phyloP scores from a whole-genome alignment of 2,113 vertebrate species.

The Polypterus bichir region DNA sequence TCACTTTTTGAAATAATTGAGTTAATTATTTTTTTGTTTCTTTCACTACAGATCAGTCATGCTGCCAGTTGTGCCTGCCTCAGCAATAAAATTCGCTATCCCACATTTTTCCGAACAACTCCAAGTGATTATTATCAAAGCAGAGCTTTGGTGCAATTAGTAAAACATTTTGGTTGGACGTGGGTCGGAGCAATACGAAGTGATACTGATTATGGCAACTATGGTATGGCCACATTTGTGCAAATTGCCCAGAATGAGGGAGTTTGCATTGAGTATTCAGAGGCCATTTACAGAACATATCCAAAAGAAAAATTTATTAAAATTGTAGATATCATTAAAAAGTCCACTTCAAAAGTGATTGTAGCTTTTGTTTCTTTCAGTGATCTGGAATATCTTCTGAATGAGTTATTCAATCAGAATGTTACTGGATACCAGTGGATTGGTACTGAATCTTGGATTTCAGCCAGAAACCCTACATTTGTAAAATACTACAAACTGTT shows the following conservation, averaged over 20 bases:
- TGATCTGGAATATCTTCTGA: neutral
- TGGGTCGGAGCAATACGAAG: constrained; percentile 53
- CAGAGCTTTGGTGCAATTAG: constrained; percentile 49
- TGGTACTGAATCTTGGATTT: constrained; percentile 2
- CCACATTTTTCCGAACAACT: constrained; percentile 53
- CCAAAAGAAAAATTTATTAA: constrained; percentile 31
- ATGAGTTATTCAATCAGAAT: neutral
- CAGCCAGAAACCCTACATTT: neutral
- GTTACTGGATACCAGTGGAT: constrained; percentile 4
- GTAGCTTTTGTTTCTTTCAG: constrained; percentile 24
- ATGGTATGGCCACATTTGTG: constrained; percentile 43
- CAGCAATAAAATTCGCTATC: constrained; percentile 46
- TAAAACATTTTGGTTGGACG: constrained; percentile 47
- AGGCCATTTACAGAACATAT: constrained; percentile 42
- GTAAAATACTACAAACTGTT: neutral
- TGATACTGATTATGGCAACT: constrained; percentile 49
- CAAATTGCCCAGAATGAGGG: constrained; percentile 41
- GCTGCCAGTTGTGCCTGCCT: constrained; percentile 52
- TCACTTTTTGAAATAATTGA: neutral
- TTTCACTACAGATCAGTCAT: constrained; percentile 44
- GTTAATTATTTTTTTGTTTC: neutral
- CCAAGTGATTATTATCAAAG: constrained; percentile 51
- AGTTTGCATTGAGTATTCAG: constrained; percentile 49
- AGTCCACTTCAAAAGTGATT: constrained; percentile 46
- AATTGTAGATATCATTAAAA: constrained; percentile 46